Conservation (phyloP, 2,113 vertebrate species). For the Gallinago jamesoni region DNA sequence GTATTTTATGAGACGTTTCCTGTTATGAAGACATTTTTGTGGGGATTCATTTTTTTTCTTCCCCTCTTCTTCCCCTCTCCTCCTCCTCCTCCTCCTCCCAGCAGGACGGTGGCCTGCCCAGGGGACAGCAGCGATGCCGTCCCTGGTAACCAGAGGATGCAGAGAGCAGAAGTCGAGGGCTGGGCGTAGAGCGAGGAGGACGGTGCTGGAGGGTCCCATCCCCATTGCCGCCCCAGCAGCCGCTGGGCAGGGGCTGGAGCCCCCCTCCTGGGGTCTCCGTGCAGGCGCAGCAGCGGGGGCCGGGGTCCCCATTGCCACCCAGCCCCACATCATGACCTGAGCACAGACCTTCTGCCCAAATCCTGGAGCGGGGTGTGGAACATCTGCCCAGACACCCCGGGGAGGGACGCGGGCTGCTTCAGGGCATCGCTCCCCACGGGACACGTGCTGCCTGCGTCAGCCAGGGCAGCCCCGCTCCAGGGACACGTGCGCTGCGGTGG, state of each 20-base stretch:
- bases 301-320: not conserved
- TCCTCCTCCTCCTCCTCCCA: not conserved
- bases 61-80: not conserved
- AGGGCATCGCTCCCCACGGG: not conserved
- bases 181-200: rapidly evolving
- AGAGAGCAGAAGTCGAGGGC: no score
- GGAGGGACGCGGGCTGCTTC: not conserved
- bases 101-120: not conserved
- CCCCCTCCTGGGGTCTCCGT: not conserved
- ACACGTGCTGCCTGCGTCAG: no score
- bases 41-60: slow-evolving; percentile 53
- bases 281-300: rapidly evolving
- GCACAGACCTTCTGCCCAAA: rapidly evolving
- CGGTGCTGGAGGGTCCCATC: rapidly evolving
- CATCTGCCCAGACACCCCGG: not conserved
- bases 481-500: rapidly evolving
- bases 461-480: not conserved
- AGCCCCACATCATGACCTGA: rapidly evolving
- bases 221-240: rapidly evolving
- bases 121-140: not conserved
- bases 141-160: no score
- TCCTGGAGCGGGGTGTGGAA: not conserved
- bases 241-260: not conserved
- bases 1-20: slow-evolving; percentile 84
- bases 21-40: slow-evolving; percentile 81